Evolutionary conservation across 2,888 invertebrate genomes (phyloP).

Genomic region (Hirtodrosophila trivittata): DNA sequence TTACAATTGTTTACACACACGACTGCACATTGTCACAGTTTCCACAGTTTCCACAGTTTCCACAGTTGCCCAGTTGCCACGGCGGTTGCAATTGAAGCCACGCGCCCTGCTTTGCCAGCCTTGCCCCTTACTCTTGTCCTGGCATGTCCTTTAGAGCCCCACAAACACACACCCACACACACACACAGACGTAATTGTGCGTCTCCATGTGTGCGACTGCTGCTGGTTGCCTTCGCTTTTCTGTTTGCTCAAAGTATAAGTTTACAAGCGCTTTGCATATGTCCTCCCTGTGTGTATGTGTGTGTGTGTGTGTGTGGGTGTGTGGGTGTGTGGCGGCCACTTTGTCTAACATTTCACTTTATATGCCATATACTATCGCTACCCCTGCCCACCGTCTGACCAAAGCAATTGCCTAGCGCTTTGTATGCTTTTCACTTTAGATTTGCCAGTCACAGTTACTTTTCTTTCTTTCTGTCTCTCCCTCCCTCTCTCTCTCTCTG

Average conservation of each 20-base stretch:
- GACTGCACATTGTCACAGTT: constrained; percentile 77
- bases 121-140: constrained; percentile 14
- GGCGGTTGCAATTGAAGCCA: constrained; percentile 53
- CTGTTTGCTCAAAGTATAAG: constrained; percentile 72
- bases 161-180: constrained; percentile 8
- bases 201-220: constrained; percentile 62
- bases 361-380: constrained; percentile 36
- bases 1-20: constrained; percentile 79
- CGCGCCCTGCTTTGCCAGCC: neutral
- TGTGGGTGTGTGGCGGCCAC: constrained; percentile 47
- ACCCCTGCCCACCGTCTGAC: constrained; percentile 5
- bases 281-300: constrained; percentile 8
- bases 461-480: no score
- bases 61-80: constrained; percentile 30
- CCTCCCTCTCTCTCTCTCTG: constrained; percentile 9
- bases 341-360: constrained; percentile 72
- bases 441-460: constrained; percentile 51
- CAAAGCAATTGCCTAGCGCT: constrained; percentile 60
- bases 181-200: constrained; percentile 64
- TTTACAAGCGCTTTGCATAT: constrained; percentile 50
- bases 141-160: constrained; percentile 58
- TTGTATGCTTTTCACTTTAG: constrained; percentile 62
- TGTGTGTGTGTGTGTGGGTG: constrained; percentile 26
- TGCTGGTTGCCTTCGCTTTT: constrained; percentile 48
- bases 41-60: constrained; percentile 42